Base-by-base conservation (phyloP, 2,888 invertebrate genomes). In the Euzetes globulus region DNA sequence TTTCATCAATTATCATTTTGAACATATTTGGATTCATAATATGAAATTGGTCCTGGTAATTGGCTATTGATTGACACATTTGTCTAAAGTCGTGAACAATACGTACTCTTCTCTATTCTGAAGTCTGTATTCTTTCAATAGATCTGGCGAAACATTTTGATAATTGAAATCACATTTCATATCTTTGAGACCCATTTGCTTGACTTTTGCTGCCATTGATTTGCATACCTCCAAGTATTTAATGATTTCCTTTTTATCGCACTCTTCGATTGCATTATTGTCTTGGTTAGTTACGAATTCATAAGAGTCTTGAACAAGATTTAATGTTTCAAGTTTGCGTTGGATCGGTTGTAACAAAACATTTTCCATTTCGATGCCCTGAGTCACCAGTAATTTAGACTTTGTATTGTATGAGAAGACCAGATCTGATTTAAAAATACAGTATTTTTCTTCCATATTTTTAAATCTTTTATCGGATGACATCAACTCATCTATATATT, bases 171-270 rank as follows among this genome's bases (percentile, higher is more conserved):
- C 25, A 22, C 55, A 55, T 55, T 55, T 55, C 55, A 55, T 55
- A 19, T 19, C 55, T 9, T 22, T 55, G n/a, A 19, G n/a, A 22
- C 55, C 22, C 4, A 17, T 55, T 55, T 19, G 55, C 5, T 22
- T 25, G 9, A 55, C 19, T 55, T 55, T 55, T 4, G 55, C n/a
- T 17, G 55, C 25, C 55, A 55, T 55, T 55, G 55, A 22, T 55
- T 19, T 22, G 25, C 55, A 50, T 76, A 76, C 19, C 63, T 73
- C 47, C 76, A 76, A 33, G 75, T 76, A 47, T 72, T 72, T 11
- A 65, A 63, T 50, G 77, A 78, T n/a, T 0, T 41, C 4, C 47
- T 25, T 19, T n/a, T 6, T 29, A 25, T 47, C 47, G n/a, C 65
- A 17, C 22, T 65, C 25, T 4, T 71, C 29, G 22, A 71, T 47